Evolutionary conservation across 2,888 invertebrate genomes (phyloP).

Genomic region (Clusia tigrina): DNA sequence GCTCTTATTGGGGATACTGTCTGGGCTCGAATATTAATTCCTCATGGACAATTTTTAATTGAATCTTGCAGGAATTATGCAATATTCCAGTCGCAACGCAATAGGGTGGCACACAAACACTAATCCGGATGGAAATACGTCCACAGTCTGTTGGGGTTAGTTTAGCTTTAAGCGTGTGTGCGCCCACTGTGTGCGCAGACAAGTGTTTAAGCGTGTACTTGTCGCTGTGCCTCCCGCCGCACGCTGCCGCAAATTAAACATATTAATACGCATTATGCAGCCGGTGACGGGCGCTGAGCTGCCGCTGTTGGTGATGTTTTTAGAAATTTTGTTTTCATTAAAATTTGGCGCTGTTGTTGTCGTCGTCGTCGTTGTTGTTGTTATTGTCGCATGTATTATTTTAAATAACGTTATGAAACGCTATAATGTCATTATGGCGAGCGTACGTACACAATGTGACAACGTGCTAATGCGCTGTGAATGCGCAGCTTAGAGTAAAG

Average conservation of each 20-base stretch:
- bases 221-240: too few species aligned
- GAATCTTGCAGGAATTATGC: too few species aligned
- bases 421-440: slow-evolving; percentile 10
- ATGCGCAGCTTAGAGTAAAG: neutral
- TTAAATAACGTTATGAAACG: slow-evolving; percentile 29
- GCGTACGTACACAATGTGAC: neutral
- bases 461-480: slow-evolving; percentile 2
- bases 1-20: too few species aligned
- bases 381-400: slow-evolving; percentile 22
- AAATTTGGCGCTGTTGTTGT: neutral
- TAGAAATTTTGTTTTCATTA: too few species aligned
- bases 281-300: neutral
- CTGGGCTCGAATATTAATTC: too few species aligned
- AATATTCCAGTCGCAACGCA: too few species aligned
- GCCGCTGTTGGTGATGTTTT: neutral
- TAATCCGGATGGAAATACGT: too few species aligned
- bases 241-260: neutral
- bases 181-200: neutral
- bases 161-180: neutral
- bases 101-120: neutral
- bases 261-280: neutral
- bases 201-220: too few species aligned
- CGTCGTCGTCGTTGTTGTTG: slow-evolving; percentile 1
- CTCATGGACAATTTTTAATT: too few species aligned
- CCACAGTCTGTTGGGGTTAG: too few species aligned